phyloP scores from a whole-genome alignment of 2,888 invertebrate genomes.

The Panorpa germanica region DNA sequence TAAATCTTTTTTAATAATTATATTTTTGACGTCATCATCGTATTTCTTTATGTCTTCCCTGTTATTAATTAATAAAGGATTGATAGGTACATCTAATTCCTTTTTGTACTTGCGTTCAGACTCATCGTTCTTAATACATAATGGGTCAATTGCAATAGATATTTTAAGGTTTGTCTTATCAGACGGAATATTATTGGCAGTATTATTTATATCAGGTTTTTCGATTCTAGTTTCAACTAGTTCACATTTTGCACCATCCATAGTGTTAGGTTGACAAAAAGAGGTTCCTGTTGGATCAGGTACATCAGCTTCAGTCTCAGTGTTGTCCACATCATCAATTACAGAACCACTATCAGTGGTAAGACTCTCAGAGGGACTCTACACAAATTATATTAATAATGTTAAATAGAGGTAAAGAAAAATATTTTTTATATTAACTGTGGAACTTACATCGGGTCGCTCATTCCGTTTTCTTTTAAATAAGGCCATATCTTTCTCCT shows the following conservation, averaged over 20 bases:
- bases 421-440: conserved; percentile 4
- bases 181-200: conserved; percentile 22
- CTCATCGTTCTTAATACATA: no score
- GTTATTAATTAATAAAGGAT: no score
- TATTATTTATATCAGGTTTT: conserved; percentile 1
- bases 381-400: conserved; percentile 14
- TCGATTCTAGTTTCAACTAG: conserved; percentile 13
- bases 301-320: conserved; percentile 25
- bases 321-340: conserved; percentile 44
- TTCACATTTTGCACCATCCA: no score
- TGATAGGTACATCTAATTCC: no score
- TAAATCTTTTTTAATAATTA: no score
- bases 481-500: conserved; percentile 27
- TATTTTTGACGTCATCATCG: no score
- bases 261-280: conserved; percentile 8
- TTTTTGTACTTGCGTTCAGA: no score
- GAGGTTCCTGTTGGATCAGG: conserved; percentile 18
- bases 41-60: no score
- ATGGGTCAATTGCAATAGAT: no score
- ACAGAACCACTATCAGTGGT: conserved; percentile 74
- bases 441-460: conserved; percentile 21
- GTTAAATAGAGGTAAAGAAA: conserved; percentile 1
- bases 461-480: conserved; percentile 31
- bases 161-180: no score
- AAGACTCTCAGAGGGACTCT: conserved; percentile 68